These are phyloP conservation scores for Caenorhabditis sp. DNA, from an alignment of 2,888 invertebrate genomes.

Conservation along the genomic window DNA sequence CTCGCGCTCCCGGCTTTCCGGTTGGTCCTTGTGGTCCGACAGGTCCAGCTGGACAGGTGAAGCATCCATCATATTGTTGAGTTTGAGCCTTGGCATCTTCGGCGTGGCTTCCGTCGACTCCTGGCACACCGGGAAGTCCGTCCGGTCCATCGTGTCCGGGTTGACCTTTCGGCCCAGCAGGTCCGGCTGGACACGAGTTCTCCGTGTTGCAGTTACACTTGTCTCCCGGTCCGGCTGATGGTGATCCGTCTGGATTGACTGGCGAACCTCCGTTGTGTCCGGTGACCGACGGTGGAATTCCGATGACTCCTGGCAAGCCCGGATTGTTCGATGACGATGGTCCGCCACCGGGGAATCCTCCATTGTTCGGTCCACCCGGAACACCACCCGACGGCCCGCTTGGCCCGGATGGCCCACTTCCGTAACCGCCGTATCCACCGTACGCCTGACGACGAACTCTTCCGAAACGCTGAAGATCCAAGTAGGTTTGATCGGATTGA, in stretches of 20 bases:
- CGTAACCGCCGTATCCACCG: conserved; percentile 53
- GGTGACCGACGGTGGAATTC: conserved; percentile 37
- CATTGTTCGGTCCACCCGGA: conserved; percentile 31
- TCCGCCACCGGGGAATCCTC: conserved; percentile 28
- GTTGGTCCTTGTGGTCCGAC: conserved; percentile 52
- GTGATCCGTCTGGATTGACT: conserved; percentile 41
- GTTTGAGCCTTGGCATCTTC: conserved; percentile 59
- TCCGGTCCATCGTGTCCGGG: conserved; percentile 59
- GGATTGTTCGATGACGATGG: conserved; percentile 22
- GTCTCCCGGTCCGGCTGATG: conserved; percentile 43
- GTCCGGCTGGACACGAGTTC: conserved; percentile 57
- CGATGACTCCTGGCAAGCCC: conserved; percentile 39
- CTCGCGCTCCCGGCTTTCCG: conserved; percentile 60
- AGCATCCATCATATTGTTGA: conserved; percentile 63
- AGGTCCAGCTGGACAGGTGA: conserved; percentile 61
- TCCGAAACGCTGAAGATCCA: conserved; percentile 46
- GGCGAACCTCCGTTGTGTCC: conserved; percentile 43
- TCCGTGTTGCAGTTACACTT: conserved; percentile 57
- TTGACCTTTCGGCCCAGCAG: conserved; percentile 56
- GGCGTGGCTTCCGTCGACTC: conserved; percentile 55
- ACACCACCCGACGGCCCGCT: conserved; percentile 25
- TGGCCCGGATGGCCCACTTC: conserved; percentile 24
- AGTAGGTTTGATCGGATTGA: conserved; percentile 42
- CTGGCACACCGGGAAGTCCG: conserved; percentile 57
- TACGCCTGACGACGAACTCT: conserved; percentile 50